phyloP scores from a whole-genome alignment of 2,113 vertebrate genomes.

The Piaya cayana region DNA sequence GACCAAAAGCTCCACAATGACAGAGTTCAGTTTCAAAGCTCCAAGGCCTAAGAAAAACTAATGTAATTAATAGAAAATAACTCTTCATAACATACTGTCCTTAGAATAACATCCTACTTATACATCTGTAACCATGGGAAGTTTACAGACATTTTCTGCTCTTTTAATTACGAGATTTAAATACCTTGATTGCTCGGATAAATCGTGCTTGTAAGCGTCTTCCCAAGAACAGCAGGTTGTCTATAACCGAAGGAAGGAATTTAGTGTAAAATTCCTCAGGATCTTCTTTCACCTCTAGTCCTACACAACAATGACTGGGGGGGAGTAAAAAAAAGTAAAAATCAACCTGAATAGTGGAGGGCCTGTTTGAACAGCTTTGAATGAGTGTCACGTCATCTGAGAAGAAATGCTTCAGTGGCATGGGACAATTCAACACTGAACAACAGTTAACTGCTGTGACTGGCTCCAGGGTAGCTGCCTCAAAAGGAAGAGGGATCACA shows the following conservation, averaged over 20 bases:
- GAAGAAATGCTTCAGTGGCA: conserved; percentile 39
- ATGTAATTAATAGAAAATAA: neutral
- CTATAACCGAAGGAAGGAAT: conserved; percentile 79
- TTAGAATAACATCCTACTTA: neutral
- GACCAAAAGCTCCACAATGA: neutral
- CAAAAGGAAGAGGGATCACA: neutral
- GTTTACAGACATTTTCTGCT: neutral
- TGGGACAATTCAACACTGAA: conserved; percentile 30
- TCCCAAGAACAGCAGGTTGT: conserved; percentile 80
- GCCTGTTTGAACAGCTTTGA: conserved; percentile 36
- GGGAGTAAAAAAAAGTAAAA: neutral
- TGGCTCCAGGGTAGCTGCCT: conserved; percentile 32
- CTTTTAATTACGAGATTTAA: neutral
- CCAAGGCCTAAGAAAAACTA: neutral
- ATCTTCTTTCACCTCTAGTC: conserved; percentile 79
- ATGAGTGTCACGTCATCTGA: neutral
- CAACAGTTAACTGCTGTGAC: conserved; percentile 38
- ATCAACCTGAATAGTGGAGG: neutral
- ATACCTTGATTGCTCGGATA: conserved; percentile 76
- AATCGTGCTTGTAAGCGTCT: conserved; percentile 78
- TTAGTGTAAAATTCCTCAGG: conserved; percentile 79
- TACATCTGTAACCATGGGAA: neutral
- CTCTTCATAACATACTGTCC: neutral
- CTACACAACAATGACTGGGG: conserved; percentile 84
- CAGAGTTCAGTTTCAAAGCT: neutral